Conservation (phyloP, 2,113 vertebrate genomes). For the Xyliphius kryptos region DNA sequence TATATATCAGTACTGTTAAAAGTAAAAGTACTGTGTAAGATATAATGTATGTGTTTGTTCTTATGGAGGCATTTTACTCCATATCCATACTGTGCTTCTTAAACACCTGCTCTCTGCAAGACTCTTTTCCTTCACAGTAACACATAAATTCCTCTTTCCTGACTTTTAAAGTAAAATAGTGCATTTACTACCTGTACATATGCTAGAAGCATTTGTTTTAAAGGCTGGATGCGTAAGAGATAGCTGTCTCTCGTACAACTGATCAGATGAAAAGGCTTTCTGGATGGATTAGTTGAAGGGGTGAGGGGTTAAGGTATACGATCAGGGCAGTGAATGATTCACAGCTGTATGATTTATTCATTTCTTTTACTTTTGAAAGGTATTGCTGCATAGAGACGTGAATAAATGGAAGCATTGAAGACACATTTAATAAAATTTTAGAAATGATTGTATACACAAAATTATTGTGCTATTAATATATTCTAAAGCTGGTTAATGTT, state of each 20-base stretch:
- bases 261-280: slow-evolving; percentile 42
- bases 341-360: background rate
- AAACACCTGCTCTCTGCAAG: slow-evolving; percentile 27
- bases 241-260: slow-evolving; percentile 48
- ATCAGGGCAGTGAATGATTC: background rate
- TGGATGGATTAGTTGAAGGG: background rate
- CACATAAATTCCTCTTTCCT: slow-evolving; percentile 64
- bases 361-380: background rate
- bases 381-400: background rate
- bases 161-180: slow-evolving; percentile 60
- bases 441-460: background rate
- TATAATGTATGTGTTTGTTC: no score
- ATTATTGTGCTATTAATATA: background rate
- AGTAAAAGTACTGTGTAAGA: no score
- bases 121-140: slow-evolving; percentile 49
- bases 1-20: no score
- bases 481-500: background rate
- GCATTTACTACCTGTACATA: slow-evolving; percentile 59
- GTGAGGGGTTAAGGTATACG: no score
- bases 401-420: no score
- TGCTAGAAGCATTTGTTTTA: slow-evolving; percentile 62
- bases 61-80: no score
- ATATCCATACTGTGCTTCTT: slow-evolving; percentile 8
- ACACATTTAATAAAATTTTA: background rate
- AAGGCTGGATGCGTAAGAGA: slow-evolving; percentile 35